A percentile compares a stretch with the other conserved stretches of the same genome.
Conservation (phyloP, 2,797 vertebrate species). For the Eptatretus atami region DNA sequence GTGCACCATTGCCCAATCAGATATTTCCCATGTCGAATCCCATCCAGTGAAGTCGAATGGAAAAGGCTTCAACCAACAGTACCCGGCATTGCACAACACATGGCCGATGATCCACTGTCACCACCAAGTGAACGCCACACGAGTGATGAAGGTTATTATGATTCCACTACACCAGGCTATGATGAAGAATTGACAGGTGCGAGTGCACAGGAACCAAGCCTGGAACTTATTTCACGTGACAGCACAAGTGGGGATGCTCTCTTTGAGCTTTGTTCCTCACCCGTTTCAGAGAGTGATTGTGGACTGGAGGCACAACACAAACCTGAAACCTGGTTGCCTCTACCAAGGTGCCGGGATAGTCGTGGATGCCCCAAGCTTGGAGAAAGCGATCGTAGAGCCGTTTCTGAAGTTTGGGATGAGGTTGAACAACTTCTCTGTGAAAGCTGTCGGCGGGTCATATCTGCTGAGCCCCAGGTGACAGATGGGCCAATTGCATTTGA, state of each 20-base stretch:
- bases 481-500: no score
- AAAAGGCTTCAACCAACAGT: no score
- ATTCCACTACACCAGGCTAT: constrained; percentile 58
- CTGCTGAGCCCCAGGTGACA: not conserved
- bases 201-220: constrained; percentile 18
- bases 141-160: constrained; percentile 74
- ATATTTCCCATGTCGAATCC: no score
- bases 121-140: constrained; percentile 83
- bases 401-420: constrained; percentile 1
- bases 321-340: no score
- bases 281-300: constrained; percentile 11
- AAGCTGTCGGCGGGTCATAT: not conserved
- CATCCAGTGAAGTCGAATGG: no score
- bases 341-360: no score
- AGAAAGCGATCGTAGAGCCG: not conserved
- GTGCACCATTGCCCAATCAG: no score
- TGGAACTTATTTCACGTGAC: constrained; percentile 49
- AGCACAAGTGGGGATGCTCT: constrained; percentile 90
- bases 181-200: constrained; percentile 45
- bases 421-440: not conserved
- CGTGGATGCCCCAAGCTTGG: no score
- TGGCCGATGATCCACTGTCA: constrained; percentile 25
- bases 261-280: constrained; percentile 58
- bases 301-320: no score
- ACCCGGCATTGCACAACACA: no score